Evolutionary conservation across 2,113 vertebrate genomes (phyloP).

Genomic region (Hippolais icterina): DNA sequence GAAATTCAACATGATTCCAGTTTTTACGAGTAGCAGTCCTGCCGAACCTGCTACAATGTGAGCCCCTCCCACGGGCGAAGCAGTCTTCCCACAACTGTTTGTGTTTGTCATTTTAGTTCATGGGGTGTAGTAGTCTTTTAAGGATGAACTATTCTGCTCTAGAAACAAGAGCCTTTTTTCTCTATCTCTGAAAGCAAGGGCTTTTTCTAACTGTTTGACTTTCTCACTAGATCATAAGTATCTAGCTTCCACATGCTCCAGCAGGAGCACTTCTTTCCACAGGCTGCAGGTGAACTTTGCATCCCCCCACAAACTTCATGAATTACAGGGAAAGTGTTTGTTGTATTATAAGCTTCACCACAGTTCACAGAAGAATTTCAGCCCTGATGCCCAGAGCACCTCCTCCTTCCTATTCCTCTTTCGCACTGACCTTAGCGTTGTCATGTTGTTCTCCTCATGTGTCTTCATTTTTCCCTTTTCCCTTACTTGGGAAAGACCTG

Average conservation of each 20-base stretch:
- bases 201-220: neutral
- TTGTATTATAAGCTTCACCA: neutral
- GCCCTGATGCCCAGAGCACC: accelerated
- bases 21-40: neutral
- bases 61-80: too few species aligned
- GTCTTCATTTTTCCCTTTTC: neutral
- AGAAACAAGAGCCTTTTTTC: too few species aligned
- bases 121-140: neutral
- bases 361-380: neutral
- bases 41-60: accelerated
- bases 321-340: neutral
- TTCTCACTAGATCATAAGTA: neutral
- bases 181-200: neutral
- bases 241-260: too few species aligned
- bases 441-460: neutral
- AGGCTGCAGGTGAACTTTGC: accelerated
- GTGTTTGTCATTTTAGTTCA: neutral
- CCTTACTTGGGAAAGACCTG: neutral
- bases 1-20: accelerated
- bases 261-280: accelerated
- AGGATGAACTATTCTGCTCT: neutral
- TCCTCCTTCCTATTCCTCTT: neutral
- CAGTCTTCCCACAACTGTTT: neutral
- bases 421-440: neutral
- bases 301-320: neutral